Conservation (phyloP, 2,888 invertebrate genomes). For the Acrocyrtus sp. region DNA sequence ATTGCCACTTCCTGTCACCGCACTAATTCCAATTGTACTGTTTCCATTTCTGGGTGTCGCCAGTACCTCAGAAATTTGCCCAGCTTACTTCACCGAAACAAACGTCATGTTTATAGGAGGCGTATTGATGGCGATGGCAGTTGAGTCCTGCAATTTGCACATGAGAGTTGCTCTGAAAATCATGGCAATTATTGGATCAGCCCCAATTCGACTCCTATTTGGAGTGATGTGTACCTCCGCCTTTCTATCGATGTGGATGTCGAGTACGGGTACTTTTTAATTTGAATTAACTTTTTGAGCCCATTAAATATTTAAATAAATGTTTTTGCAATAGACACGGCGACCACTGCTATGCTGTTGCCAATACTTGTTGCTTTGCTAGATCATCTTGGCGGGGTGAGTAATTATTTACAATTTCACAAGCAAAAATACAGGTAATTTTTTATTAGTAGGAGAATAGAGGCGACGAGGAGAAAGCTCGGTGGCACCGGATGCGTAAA, state of each 20-base stretch:
- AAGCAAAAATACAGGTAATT: no score
- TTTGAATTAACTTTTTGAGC: no score
- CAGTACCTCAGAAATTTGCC: conserved; percentile 64
- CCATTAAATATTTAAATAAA: no score
- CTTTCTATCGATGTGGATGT: conserved; percentile 97
- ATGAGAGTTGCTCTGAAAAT: conserved; percentile 68
- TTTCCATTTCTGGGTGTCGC: conserved; percentile 86
- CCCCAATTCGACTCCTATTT: conserved; percentile 74
- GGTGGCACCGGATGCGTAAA: conserved; percentile 18
- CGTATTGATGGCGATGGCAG: conserved; percentile 68
- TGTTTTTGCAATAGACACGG: conserved; percentile 42
- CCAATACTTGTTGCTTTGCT: conserved; percentile 89
- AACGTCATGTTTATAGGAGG: conserved; percentile 66
- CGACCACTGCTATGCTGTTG: conserved; percentile 85
- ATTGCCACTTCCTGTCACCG: conserved; percentile 82
- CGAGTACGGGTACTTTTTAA: no score
- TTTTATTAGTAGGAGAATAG: no score
- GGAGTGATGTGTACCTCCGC: conserved; percentile 88
- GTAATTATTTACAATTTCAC: no score
- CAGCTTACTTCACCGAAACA: conserved; percentile 54
- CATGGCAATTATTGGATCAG: conserved; percentile 59
- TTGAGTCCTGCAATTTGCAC: conserved; percentile 69
- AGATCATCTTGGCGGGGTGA: no score
- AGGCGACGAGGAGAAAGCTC: no score
- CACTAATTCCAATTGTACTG: conserved; percentile 82